These are phyloP conservation scores for Thymallus thymallus DNA, from an alignment of 2,113 vertebrate genomes.

Conservation along the genomic window DNA sequence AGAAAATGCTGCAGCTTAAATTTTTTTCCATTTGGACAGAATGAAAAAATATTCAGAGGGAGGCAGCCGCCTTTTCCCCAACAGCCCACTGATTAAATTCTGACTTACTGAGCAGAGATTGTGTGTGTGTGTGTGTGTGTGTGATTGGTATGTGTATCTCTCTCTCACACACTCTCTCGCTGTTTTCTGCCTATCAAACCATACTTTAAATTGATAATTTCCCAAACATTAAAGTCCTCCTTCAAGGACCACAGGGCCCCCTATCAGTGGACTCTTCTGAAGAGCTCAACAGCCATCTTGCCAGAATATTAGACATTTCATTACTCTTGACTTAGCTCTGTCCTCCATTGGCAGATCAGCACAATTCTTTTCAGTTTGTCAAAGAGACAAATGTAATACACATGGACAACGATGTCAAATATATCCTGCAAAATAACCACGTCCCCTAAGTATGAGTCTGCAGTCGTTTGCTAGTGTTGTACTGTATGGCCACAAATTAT, in stretches of 20 bases:
- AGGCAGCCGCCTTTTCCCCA: slow-evolving; percentile 11
- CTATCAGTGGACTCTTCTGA: no score
- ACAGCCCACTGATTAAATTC: slow-evolving; percentile 47
- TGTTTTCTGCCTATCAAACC: slow-evolving; percentile 27
- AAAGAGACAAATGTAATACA: slow-evolving; percentile 35
- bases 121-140: slow-evolving; percentile 9
- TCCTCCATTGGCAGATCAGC: slow-evolving; percentile 20
- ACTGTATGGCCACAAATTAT: no score
- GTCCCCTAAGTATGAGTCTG: no score
- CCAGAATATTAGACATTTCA: slow-evolving; percentile 23
- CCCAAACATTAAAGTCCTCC: no score
- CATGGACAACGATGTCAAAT: slow-evolving; percentile 13
- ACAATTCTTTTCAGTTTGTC: slow-evolving; percentile 22
- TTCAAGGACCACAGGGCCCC: no score
- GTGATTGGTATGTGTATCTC: background rate
- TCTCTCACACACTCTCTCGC: no score
- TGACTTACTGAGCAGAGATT: slow-evolving; percentile 37
- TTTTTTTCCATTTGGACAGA: slow-evolving; percentile 20
- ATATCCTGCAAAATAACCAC: background rate
- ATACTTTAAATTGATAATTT: slow-evolving; percentile 53
- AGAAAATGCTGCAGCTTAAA: slow-evolving; percentile 25
- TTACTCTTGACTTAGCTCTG: slow-evolving; percentile 24
- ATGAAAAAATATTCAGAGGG: slow-evolving; percentile 41
- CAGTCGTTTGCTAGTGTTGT: no score
- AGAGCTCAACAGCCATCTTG: slow-evolving; percentile 2